Base-by-base conservation (phyloP, 2,113 vertebrate species). In the Barnardius zonarius region DNA sequence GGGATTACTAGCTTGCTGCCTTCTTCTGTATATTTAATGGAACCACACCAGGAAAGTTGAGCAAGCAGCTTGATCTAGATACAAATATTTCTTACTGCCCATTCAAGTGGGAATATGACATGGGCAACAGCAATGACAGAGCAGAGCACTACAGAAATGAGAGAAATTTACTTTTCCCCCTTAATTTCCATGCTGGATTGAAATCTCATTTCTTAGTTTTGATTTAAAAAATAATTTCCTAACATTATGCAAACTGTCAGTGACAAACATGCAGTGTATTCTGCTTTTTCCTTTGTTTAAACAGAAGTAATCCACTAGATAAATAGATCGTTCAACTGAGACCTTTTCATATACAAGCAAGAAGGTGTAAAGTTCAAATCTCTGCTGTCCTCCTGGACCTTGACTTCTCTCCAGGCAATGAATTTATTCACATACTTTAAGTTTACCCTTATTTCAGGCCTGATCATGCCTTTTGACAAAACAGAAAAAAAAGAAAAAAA, bases 31-130 rank as follows among this genome's bases (percentile, higher is more conserved):
- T 77, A 69, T 80, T 96, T 90, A 93, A 37, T 73, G 85, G 82
- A 94, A 81, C 91, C 93, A 80, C 74, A 35, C 44, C 66, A 87
- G 59, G 83, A 83, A 96, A 93, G 35, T 95, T 90, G 83, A 86
- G 73, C 73, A 97, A 92, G 90, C 1, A 1, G 24, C 46, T 86
- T 83, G 76, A 80, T 85, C 73, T 70, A 78, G 39, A 9, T 74
- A 86, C 76, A 70, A 95, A 92, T 85, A 76, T 37, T 68, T 35
- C n/a, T 68, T 10, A 52, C 30, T 25, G 19, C 22, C 68, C 31
- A 9, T 89, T 96, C 57, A 93, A 80, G 85, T 76, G 49, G 67
- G 33, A 92, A 83, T 94, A 64, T 88, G 82, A 52, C 75, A 78
- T 37, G n/a, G 55, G 25, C 62, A 67, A 73, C 61, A 83, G 46